Conservation (phyloP, 2,888 invertebrate genomes). For the Hymenopus coronatus region DNA sequence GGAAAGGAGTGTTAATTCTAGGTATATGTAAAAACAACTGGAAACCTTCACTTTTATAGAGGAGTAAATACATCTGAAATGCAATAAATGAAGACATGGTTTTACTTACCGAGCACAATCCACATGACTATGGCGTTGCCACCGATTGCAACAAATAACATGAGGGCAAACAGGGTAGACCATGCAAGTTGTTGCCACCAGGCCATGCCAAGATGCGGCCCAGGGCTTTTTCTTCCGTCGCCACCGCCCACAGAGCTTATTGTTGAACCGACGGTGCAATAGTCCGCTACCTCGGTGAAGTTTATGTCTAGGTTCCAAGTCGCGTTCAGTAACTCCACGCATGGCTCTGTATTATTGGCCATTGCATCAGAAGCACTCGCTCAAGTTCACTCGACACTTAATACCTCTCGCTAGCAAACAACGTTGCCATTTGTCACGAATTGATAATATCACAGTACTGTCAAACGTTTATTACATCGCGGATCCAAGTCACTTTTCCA, state of each 20-base stretch:
- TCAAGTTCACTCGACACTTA: too few relatives aligned
- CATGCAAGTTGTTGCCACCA: slow-evolving; percentile 67
- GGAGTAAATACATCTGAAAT: too few relatives aligned
- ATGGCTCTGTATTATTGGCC: background rate
- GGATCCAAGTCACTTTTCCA: too few relatives aligned
- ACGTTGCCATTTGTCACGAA: too few relatives aligned
- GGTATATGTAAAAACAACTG: too few relatives aligned
- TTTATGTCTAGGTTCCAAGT: background rate
- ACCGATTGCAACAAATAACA: slow-evolving; percentile 75
- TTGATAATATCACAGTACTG: too few relatives aligned
- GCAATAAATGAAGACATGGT: background rate
- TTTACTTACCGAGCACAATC: slow-evolving; percentile 77
- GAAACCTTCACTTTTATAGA: too few relatives aligned
- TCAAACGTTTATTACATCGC: too few relatives aligned
- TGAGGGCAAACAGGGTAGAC: slow-evolving; percentile 71
- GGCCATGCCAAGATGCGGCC: slow-evolving; percentile 47
- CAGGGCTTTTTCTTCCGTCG: slow-evolving; percentile 14
- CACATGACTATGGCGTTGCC: slow-evolving; percentile 91
- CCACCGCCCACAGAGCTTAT: background rate
- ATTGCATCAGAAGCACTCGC: too few relatives aligned
- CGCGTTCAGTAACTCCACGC: background rate
- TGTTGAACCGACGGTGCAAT: background rate
- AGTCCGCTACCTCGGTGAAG: background rate
- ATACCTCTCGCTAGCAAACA: too few relatives aligned
- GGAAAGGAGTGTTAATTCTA: too few relatives aligned